phyloP scores from a whole-genome alignment of 2,113 vertebrate genomes.

The Cromileptes altivelis region DNA sequence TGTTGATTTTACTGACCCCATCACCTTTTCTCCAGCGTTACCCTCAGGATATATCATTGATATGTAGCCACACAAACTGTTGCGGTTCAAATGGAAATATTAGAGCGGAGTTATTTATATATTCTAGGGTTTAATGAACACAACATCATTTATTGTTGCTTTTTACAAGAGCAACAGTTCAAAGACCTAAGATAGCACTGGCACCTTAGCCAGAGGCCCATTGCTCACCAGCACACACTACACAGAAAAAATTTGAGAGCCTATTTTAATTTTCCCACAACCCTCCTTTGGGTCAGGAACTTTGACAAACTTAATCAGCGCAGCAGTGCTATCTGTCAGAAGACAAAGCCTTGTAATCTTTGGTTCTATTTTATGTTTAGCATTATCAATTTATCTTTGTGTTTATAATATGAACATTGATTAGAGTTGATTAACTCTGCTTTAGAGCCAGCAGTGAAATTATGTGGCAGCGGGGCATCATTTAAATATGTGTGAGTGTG shows the following conservation, averaged over 20 bases:
- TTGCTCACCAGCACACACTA: conserved; percentile 3
- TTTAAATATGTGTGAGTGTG: conserved; percentile 45
- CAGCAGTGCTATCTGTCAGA: conserved; percentile 27
- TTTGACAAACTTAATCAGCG: conserved; percentile 61
- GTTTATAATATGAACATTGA: conserved; percentile 67
- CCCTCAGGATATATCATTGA: background rate
- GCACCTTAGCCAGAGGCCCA: conserved; percentile 21
- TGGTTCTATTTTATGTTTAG: conserved; percentile 44
- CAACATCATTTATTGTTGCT: background rate
- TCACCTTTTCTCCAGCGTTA: background rate
- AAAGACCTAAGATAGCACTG: background rate
- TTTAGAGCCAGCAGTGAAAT: conserved; percentile 62
- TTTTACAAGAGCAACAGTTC: background rate
- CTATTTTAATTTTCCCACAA: conserved; percentile 33
- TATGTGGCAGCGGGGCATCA: conserved; percentile 50
- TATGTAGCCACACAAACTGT: background rate
- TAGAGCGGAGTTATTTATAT: background rate
- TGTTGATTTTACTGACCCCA: background rate
- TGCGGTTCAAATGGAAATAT: background rate
- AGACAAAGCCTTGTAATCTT: conserved; percentile 58
- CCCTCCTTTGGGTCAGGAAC: conserved; percentile 41
- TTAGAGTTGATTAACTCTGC: conserved; percentile 71
- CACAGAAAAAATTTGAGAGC: conserved; percentile 18
- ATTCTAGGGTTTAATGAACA: background rate
- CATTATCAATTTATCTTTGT: conserved; percentile 65